Evolutionary conservation across 2,888 invertebrate species (phyloP).

Genomic region (Lasioglossum villosulum): DNA sequence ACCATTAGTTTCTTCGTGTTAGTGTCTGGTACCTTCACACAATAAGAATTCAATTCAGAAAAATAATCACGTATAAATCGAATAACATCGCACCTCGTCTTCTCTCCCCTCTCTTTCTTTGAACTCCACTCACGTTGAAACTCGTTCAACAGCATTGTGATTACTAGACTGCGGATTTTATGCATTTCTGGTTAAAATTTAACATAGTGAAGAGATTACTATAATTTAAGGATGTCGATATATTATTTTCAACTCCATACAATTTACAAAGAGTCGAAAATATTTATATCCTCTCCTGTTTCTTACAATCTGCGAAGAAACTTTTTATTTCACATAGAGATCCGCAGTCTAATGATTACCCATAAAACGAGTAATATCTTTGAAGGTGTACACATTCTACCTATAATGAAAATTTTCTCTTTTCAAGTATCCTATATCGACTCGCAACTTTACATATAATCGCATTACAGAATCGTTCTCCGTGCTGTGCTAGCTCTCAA

Average conservation of each 20-base stretch:
- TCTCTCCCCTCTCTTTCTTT: background rate
- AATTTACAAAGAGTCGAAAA: too few species aligned
- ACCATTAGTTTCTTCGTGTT: slow-evolving; percentile 67
- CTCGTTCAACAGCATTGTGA: background rate
- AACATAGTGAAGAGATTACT: too few species aligned
- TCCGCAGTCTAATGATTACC: background rate
- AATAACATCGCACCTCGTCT: slow-evolving; percentile 9
- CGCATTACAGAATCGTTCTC: slow-evolving; percentile 37
- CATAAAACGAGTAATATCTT: slow-evolving; percentile 40
- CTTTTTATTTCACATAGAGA: too few species aligned
- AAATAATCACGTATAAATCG: slow-evolving; percentile 7
- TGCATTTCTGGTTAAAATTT: too few species aligned
- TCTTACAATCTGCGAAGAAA: too few species aligned
- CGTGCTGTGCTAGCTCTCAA: slow-evolving; percentile 70
- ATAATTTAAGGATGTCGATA: too few species aligned
- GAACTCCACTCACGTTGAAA: background rate
- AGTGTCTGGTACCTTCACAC: slow-evolving; percentile 66
- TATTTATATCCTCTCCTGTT: too few species aligned
- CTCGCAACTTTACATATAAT: background rate
- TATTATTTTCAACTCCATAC: too few species aligned
- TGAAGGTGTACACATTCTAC: slow-evolving; percentile 31
- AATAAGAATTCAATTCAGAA: slow-evolving; percentile 61
- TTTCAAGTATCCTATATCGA: background rate
- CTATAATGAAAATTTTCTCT: background rate
- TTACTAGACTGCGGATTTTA: too few species aligned